Evolutionary conservation across 2,888 invertebrate species (phyloP).

Genomic region (Leptopilina syphax): DNA sequence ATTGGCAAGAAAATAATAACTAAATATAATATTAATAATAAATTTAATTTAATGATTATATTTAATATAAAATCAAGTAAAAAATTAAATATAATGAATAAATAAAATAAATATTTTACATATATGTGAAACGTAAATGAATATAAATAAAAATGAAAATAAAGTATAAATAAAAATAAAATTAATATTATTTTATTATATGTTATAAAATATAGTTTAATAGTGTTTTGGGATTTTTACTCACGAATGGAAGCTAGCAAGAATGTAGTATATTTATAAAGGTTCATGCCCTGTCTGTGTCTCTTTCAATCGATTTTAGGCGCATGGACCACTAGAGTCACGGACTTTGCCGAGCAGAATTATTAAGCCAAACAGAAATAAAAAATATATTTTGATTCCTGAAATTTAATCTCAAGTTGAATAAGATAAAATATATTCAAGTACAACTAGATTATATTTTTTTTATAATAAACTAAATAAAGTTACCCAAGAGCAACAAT

Average conservation of each 20-base stretch:
- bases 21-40: too few relatives aligned
- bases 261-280: slow-evolving; percentile 62
- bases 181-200: not conserved
- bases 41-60: too few relatives aligned
- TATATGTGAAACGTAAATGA: too few relatives aligned
- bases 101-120: too few relatives aligned
- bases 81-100: too few relatives aligned
- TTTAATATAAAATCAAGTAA: too few relatives aligned
- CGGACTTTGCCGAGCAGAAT: slow-evolving; percentile 37
- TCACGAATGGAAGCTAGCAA: slow-evolving; percentile 59
- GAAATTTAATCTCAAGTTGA: slow-evolving; percentile 13
- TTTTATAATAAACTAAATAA: not conserved
- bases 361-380: slow-evolving; percentile 28
- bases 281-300: slow-evolving; percentile 70
- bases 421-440: not conserved
- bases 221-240: not conserved
- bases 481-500: not conserved
- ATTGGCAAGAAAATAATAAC: too few relatives aligned
- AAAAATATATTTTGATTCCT: slow-evolving; percentile 1
- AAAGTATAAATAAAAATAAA: too few relatives aligned
- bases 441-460: not conserved
- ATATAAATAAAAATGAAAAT: too few relatives aligned
- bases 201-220: not conserved
- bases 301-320: slow-evolving; percentile 72
- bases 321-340: slow-evolving; percentile 68